These are phyloP conservation scores for Nemopilema nomurai DNA, from an alignment of 30 jellyfish, hydroid and myxozoan species.

Conservation along the genomic window DNA sequence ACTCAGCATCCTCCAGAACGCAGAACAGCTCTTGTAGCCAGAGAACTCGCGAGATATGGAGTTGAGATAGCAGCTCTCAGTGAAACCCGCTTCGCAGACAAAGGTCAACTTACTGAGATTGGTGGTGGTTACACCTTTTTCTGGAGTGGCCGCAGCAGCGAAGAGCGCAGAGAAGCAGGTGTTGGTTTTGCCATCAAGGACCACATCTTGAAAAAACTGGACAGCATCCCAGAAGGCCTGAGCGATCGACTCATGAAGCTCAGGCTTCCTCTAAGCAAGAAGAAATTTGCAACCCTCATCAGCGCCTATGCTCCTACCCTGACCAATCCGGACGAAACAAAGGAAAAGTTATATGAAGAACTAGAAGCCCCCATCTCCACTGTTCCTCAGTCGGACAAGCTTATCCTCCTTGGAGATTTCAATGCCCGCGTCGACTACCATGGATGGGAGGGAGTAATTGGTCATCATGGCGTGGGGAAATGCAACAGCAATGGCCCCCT, in stretches of 20 bases:
- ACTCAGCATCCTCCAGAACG: slow-evolving; percentile 8
- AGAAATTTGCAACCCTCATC: slow-evolving; percentile 25
- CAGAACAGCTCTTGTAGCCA: slow-evolving; percentile 18
- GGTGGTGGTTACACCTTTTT: slow-evolving; percentile 20
- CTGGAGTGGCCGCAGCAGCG: slow-evolving; percentile 18
- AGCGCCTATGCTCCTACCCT: slow-evolving; percentile 51
- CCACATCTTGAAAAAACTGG: neutral
- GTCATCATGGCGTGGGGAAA: slow-evolving; percentile 42
- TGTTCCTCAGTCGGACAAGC: slow-evolving; percentile 18
- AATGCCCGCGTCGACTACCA: slow-evolving; percentile 32
- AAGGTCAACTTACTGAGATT: slow-evolving; percentile 14
- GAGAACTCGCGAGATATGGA: slow-evolving; percentile 19
- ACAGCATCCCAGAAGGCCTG: neutral
- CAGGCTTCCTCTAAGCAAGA: slow-evolving; percentile 14
- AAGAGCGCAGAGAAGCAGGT: neutral
- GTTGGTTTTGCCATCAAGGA: slow-evolving; percentile 1
- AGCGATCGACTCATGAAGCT: slow-evolving; percentile 16
- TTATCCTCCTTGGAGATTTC: slow-evolving; percentile 47
- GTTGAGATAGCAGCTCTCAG: slow-evolving; percentile 30
- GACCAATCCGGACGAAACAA: slow-evolving; percentile 25
- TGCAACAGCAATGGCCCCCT: slow-evolving; percentile 42
- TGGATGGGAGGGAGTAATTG: slow-evolving; percentile 40
- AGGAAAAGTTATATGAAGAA: neutral
- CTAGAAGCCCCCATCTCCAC: neutral
- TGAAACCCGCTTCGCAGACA: slow-evolving; percentile 13